Conservation (phyloP, 92 coral and sea anemone genomes). For the Palythoa caribaeorum region DNA sequence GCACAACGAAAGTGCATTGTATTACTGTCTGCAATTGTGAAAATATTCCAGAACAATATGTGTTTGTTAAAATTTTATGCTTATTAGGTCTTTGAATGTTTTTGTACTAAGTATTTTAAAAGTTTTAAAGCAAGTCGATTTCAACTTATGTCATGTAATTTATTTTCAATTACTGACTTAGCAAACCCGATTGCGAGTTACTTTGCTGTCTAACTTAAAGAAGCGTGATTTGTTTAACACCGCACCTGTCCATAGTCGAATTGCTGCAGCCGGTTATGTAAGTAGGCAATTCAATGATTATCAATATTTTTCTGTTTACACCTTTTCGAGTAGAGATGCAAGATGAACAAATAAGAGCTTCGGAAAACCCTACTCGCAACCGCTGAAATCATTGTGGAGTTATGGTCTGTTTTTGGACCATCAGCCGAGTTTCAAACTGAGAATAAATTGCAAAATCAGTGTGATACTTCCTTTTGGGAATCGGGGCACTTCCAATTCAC, state of each 20-base stretch:
- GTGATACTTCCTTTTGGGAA: neutral
- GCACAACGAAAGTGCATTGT: neutral
- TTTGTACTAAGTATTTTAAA: neutral
- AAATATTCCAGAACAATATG: neutral
- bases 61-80: neutral
- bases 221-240: neutral
- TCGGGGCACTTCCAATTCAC: neutral
- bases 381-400: neutral
- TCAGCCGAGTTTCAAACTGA: neutral
- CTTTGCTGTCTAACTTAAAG: too few relatives aligned
- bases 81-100: neutral
- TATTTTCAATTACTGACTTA: conserved; percentile 2
- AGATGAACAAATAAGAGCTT: neutral
- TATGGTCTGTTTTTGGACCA: neutral
- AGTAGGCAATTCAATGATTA: neutral
- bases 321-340: neutral
- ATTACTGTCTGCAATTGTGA: neutral
- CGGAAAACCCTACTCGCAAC: neutral
- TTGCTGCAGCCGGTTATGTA: neutral
- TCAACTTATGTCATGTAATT: neutral
- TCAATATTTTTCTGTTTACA: neutral
- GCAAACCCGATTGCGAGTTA: neutral
- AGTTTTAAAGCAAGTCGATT: neutral
- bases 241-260: conserved; percentile 8
- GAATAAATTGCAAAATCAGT: conserved; percentile 23